Base-by-base conservation (phyloP, 2,113 vertebrate genomes). In the Sprattus sprattus region DNA sequence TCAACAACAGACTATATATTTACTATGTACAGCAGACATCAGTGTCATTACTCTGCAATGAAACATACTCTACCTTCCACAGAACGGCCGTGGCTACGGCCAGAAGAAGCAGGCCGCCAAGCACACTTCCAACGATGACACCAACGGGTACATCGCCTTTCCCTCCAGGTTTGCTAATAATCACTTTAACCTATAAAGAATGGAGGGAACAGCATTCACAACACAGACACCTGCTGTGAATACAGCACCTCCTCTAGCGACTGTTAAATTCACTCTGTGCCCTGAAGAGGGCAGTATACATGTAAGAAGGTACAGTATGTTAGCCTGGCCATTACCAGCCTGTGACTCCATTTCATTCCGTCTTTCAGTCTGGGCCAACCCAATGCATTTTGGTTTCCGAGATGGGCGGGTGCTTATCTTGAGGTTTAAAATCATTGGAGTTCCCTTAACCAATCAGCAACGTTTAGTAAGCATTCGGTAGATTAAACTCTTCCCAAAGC, bases 91-190 rank as follows among this genome's bases (percentile, higher is more conserved):
- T 90, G 32, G 95, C 32, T 4, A 84, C 90, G 84, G 95, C 91
- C 20, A 97, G 93, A 90, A 97, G 86, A 13, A 97, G 89, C 20
- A 97, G 91, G 9, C 97, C 96, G 7, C 95, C 95, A 15, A 97
- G 87, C 39, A 94, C 60, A 47, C 97, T 97, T 86, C 96, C 96
- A 49, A 95, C 92, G 50, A 97, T 94, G 75, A 97, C 94, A 18
- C 96, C 96, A 20, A 91, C 83, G 0, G 97, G 96, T 0, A 97
- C 91, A 22, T 96, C 93, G 0, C 90, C 94, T 91, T 94, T 95
- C 82, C 93, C 94, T 0, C 89, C 89, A 0, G 95, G 95, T 57
- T 97, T 96, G 87, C 90, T 96, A 81, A 97, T 92, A 18, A 89
- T 96, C 45, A 97, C 80, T 47, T 94, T 96, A 71, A 71, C 97